Evolutionary conservation across 2,113 vertebrate genomes (phyloP).

Genomic region (Sebastes fasciatus): DNA sequence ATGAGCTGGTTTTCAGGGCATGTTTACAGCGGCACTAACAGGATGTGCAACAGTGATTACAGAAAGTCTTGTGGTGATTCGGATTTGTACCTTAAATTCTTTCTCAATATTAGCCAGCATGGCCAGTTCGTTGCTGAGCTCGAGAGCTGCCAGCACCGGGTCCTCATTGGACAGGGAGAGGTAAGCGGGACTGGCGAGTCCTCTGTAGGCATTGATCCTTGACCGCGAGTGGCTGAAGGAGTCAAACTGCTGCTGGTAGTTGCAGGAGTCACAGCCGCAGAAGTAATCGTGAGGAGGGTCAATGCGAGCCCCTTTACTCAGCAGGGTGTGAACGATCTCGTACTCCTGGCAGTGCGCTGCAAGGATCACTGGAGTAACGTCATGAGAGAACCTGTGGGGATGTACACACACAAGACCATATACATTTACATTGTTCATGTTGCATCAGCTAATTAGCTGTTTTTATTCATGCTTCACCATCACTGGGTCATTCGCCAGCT

Average conservation of each 20-base stretch:
- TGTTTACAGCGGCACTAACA: not conserved
- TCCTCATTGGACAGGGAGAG: conserved; percentile 96
- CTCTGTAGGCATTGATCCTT: conserved; percentile 96
- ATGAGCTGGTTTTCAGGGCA: conserved; percentile 4
- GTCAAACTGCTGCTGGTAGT: conserved; percentile 95
- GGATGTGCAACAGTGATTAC: not conserved
- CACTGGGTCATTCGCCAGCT: not conserved
- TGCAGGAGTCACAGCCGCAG: conserved; percentile 95
- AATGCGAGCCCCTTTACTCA: conserved; percentile 93
- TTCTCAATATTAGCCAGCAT: conserved; percentile 97
- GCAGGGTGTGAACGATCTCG: conserved; percentile 95
- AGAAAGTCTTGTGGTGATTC: not conserved
- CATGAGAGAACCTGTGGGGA: conserved; percentile 90
- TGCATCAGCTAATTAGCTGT: not conserved
- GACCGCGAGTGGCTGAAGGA: conserved; percentile 98
- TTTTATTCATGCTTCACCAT: not conserved
- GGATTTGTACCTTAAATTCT: conserved; percentile 93
- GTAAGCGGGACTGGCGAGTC: conserved; percentile 96
- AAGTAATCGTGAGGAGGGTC: conserved; percentile 97
- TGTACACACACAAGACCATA: not conserved
- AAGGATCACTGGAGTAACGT: conserved; percentile 95
- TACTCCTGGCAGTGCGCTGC: conserved; percentile 98
- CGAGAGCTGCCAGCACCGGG: conserved; percentile 95
- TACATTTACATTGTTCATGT: not conserved
- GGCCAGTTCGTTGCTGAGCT: conserved; percentile 96